A percentile compares a stretch with the other conserved stretches of the same genome.
Evolutionary conservation across 2,113 vertebrate species (phyloP).

Genomic region (Labeo rohita): DNA sequence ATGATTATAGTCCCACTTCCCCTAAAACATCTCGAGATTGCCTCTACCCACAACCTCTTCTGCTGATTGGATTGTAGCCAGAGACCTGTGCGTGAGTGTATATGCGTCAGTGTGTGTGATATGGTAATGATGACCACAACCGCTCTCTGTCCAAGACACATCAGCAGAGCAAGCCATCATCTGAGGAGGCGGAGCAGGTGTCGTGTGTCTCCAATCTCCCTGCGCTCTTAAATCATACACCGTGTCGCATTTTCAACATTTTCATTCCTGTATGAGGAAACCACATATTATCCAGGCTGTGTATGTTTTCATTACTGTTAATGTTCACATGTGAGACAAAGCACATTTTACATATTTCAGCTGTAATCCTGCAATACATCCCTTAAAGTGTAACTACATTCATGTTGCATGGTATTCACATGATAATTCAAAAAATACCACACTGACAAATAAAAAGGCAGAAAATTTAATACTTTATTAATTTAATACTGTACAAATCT

Average conservation of each 20-base stretch:
- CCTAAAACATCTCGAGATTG: conserved; percentile 38
- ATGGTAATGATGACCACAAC: conserved; percentile 52
- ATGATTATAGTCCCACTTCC: conserved; percentile 1
- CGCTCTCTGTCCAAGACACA: conserved; percentile 17
- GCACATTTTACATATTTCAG: not conserved
- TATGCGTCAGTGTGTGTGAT: conserved; percentile 7
- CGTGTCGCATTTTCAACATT: conserved; percentile 6
- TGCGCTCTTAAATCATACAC: conserved; percentile 25
- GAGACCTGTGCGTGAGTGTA: conserved; percentile 33
- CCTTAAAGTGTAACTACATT: not conserved
- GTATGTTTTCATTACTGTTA: conserved; percentile 1
- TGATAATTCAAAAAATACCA: no score
- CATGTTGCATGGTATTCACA: not conserved
- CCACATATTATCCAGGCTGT: not conserved
- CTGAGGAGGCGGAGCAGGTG: conserved; percentile 21
- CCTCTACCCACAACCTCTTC: not conserved
- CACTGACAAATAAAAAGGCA: no score
- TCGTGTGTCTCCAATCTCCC: conserved; percentile 11
- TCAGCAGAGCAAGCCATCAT: conserved; percentile 26
- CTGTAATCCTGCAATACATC: not conserved
- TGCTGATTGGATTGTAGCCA: conserved; percentile 38
- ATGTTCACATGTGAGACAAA: not conserved
- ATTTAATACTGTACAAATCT: no score
- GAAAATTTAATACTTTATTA: no score
- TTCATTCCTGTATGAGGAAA: conserved; percentile 14